These are phyloP conservation scores for Egretta garzetta DNA, from an alignment of 2,113 vertebrate genomes.

Conservation along the genomic window DNA sequence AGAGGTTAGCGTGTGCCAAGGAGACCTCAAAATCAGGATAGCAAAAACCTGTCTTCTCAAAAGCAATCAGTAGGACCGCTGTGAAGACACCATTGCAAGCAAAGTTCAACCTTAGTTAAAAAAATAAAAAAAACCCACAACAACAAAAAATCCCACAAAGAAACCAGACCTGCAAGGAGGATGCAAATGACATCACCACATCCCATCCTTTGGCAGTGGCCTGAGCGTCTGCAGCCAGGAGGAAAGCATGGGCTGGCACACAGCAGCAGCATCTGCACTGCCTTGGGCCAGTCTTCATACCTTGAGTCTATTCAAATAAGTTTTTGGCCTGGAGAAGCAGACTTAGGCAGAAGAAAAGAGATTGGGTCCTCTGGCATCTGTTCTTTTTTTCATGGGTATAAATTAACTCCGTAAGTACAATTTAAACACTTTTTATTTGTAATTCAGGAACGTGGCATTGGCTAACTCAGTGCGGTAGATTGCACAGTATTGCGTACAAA, in stretches of 20 bases:
- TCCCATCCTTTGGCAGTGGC: not conserved
- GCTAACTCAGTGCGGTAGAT: not conserved
- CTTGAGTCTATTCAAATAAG: not conserved
- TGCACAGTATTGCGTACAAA: rapidly evolving
- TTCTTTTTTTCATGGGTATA: not conserved
- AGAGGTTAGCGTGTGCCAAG: not conserved
- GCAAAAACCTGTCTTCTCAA: not conserved
- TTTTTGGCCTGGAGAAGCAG: not conserved
- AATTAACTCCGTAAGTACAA: not conserved
- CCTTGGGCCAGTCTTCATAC: not conserved
- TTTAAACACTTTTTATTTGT: not conserved
- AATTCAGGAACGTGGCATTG: not conserved
- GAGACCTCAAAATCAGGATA: not conserved
- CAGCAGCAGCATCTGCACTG: not conserved
- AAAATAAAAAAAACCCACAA: not conserved
- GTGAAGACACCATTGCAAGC: not conserved
- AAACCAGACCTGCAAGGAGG: not conserved
- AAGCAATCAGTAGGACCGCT: not conserved
- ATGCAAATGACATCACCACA: not conserved
- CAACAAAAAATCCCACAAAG: not conserved
- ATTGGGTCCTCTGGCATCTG: not conserved
- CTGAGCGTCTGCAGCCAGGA: not conserved
- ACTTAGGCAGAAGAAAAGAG: not conserved
- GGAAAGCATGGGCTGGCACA: not conserved
- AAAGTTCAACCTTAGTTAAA: not conserved